Evolutionary conservation across 2,888 invertebrate genomes (phyloP).

Genomic region (Nemurella pictetii): DNA sequence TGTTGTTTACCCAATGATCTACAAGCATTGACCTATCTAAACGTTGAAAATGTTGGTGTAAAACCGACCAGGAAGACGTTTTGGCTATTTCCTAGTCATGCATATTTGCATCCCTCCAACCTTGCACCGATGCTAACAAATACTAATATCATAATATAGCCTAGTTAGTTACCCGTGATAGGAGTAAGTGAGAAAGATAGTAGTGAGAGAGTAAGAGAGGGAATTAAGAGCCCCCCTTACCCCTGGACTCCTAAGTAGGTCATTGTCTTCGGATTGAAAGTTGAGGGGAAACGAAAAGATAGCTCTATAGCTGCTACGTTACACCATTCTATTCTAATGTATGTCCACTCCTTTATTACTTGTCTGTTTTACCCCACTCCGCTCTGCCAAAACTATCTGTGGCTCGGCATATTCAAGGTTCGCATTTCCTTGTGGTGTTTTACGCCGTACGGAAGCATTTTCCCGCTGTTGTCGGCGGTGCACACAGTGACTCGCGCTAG

Average conservation of each 20-base stretch:
- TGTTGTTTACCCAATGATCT: neutral
- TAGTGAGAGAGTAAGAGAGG: neutral
- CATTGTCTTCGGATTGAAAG: slow-evolving; percentile 41
- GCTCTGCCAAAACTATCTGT: slow-evolving; percentile 10
- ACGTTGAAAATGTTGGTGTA: neutral
- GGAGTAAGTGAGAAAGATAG: neutral
- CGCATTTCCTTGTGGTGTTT: neutral
- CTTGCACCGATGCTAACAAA: neutral
- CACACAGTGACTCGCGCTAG: neutral
- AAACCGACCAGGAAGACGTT: neutral
- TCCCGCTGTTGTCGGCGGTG: too few species aligned
- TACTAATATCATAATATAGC: slow-evolving; percentile 8
- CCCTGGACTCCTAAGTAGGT: slow-evolving; percentile 37
- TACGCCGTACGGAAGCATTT: neutral
- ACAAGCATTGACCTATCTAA: neutral
- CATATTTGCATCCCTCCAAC: slow-evolving; percentile 25
- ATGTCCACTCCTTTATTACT: neutral
- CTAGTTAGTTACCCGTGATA: slow-evolving; percentile 6
- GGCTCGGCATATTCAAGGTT: neutral
- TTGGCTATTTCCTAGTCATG: slow-evolving; percentile 16
- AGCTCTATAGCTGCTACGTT: neutral
- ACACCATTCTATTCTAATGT: slow-evolving; percentile 1
- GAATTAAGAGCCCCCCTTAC: slow-evolving; percentile 12
- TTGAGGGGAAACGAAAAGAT: slow-evolving; percentile 26
- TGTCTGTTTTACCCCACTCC: slow-evolving; percentile 3